Conservation (phyloP, 2,797 vertebrate species). For the Octomys mimax region DNA sequence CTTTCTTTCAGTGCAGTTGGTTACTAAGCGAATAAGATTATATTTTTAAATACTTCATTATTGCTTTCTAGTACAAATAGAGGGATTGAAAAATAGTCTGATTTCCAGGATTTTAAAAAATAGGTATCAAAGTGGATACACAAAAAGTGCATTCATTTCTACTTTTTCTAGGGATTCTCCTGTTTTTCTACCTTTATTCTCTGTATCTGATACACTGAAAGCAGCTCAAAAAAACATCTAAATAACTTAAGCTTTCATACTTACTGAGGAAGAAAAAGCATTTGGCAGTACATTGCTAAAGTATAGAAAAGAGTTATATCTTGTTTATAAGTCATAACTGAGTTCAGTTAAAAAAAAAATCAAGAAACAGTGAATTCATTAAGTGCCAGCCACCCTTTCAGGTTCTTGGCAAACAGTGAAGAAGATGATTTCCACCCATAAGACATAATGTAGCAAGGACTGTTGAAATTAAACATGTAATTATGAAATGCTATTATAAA, state of each 20-base stretch:
- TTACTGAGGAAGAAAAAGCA: slow-evolving; percentile 8
- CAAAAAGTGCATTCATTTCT: slow-evolving; percentile 23
- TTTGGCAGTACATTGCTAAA: slow-evolving; percentile 21
- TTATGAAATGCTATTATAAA: not conserved
- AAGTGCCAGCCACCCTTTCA: not conserved
- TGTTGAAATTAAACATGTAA: not conserved
- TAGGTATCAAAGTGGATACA: not conserved
- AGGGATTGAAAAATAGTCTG: slow-evolving; percentile 52
- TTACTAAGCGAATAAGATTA: slow-evolving; percentile 3
- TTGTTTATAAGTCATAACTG: slow-evolving; percentile 22
- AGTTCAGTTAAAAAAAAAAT: slow-evolving; percentile 32
- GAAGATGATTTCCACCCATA: not conserved
- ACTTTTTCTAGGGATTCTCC: not conserved
- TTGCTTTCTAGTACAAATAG: slow-evolving; percentile 39
- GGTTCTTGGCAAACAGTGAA: not conserved
- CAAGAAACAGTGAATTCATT: slow-evolving; percentile 11
- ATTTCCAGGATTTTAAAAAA: slow-evolving; percentile 62
- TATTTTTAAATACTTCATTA: not conserved
- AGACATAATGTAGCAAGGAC: not conserved
- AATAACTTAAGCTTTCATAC: slow-evolving; percentile 29
- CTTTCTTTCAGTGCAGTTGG: not conserved
- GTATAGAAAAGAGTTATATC: not conserved
- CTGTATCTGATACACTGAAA: not conserved
- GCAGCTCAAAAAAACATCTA: not conserved
- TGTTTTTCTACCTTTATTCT: slow-evolving; percentile 7